Conservation (phyloP, 1,140 invertebrate species). For the Drosophila hydei region DNA sequence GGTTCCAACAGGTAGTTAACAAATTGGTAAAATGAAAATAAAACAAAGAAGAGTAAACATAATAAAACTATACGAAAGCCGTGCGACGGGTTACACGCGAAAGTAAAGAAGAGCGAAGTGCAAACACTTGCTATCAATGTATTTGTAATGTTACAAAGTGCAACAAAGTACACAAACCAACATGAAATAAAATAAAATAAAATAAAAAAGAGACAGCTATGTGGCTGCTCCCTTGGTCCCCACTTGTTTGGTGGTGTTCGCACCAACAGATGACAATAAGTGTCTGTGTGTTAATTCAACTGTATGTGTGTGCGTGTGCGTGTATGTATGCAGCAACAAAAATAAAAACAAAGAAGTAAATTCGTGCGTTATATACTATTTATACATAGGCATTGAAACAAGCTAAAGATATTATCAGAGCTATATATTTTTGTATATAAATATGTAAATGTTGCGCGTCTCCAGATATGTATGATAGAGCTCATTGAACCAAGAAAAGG, state of each 20-base stretch:
- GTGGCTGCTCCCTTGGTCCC: slow-evolving; percentile 1
- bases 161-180: slow-evolving; percentile 12
- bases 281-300: slow-evolving; percentile 11
- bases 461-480: neutral
- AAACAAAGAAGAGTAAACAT: slow-evolving; percentile 3
- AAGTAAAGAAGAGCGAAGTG: slow-evolving; percentile 8
- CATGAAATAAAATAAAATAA: slow-evolving; percentile 16
- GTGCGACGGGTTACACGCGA: neutral
- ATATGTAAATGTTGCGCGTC: neutral
- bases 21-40: slow-evolving; percentile 13
- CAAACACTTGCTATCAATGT: neutral
- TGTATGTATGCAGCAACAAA: slow-evolving; percentile 17
- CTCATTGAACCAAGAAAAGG: neutral
- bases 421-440: neutral
- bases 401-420: slow-evolving; percentile 11
- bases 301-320: slow-evolving; percentile 1
- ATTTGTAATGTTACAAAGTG: slow-evolving; percentile 39
- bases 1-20: slow-evolving; percentile 29
- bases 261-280: slow-evolving; percentile 34
- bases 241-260: slow-evolving; percentile 22
- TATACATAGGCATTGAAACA: slow-evolving; percentile 1
- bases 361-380: neutral
- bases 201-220: slow-evolving; percentile 15
- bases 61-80: slow-evolving; percentile 7
- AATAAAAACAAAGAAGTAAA: slow-evolving; percentile 41